phyloP scores from a whole-genome alignment of 2,888 invertebrate species.

The Tetragonula carbonaria region DNA sequence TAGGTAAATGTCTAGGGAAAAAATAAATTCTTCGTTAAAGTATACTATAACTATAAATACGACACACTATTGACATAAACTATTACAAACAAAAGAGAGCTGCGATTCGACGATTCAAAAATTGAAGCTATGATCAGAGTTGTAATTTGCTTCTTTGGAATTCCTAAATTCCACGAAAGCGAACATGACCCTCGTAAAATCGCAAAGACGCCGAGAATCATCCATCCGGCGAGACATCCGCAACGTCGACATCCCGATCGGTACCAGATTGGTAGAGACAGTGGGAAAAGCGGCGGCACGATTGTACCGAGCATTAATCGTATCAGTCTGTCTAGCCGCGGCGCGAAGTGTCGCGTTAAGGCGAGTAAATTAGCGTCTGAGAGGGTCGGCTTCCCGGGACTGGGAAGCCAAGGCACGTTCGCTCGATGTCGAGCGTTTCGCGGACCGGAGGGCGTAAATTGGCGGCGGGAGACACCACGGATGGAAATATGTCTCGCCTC shows the following conservation, averaged over 20 bases:
- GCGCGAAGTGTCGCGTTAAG: constrained; percentile 44
- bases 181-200: no score
- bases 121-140: no score
- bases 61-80: no score
- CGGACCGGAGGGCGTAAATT: constrained; percentile 51
- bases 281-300: background rate
- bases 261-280: constrained; percentile 32
- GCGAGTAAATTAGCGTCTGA: constrained; percentile 52
- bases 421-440: constrained; percentile 8
- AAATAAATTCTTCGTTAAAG: no score
- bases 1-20: no score
- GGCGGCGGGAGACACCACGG: constrained; percentile 40
- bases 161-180: no score
- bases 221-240: no score
- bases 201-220: background rate
- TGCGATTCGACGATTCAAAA: no score
- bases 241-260: constrained; percentile 34
- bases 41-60: no score
- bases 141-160: no score
- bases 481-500: constrained; percentile 55
- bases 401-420: constrained; percentile 25
- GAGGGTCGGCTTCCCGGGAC: constrained; percentile 28
- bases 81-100: no score
- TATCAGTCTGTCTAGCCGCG: constrained; percentile 40
- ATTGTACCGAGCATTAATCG: constrained; percentile 42